phyloP scores from a whole-genome alignment of 1,140 invertebrate species.

The Rhagoletis pomonella region DNA sequence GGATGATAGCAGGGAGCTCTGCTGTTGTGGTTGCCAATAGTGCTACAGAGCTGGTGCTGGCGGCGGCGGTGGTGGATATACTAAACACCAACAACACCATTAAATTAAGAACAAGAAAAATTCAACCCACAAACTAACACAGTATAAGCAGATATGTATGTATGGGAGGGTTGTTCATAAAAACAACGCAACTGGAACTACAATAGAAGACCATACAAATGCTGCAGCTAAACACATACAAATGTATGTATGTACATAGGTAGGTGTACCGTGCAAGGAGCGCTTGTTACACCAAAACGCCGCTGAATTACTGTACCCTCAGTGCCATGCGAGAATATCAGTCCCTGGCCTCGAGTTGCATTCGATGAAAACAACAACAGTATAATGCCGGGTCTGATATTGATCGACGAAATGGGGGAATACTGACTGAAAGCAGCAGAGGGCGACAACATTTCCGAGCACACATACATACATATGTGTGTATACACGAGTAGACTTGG shows the following conservation, averaged over 20 bases:
- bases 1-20: slow-evolving; percentile 14
- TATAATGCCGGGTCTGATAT: neutral
- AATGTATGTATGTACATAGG: too few species aligned
- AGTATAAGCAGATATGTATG: neutral
- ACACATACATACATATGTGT: neutral
- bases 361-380: neutral
- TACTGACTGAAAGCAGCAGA: neutral
- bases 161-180: slow-evolving; percentile 18
- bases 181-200: neutral
- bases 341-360: neutral
- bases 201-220: neutral
- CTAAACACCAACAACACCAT: neutral
- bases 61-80: neutral
- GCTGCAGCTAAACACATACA: neutral
- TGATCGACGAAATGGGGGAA: slow-evolving; percentile 17
- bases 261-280: neutral
- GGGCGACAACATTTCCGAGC: neutral
- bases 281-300: slow-evolving; percentile 16
- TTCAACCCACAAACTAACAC: slow-evolving; percentile 14
- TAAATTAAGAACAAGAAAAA: slow-evolving; percentile 1
- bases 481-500: neutral
- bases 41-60: slow-evolving; percentile 4
- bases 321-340: neutral
- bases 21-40: neutral
- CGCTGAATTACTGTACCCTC: slow-evolving; percentile 27